These are phyloP conservation scores for Dendroctonus ponderosae DNA, from an alignment of 1,140 invertebrate species.

Conservation along the genomic window DNA sequence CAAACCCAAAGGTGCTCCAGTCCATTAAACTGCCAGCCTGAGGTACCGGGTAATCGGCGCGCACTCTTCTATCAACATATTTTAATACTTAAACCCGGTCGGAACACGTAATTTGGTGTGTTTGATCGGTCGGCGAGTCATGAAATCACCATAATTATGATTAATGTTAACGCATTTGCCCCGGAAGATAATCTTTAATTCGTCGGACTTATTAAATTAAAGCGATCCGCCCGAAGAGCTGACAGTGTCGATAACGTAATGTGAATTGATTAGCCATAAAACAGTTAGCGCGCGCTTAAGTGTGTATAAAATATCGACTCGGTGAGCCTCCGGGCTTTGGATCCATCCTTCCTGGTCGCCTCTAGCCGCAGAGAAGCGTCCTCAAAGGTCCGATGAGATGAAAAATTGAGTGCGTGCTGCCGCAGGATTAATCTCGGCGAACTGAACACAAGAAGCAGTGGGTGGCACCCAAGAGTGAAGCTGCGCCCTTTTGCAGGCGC, in stretches of 20 bases:
- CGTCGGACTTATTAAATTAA: constrained; percentile 34
- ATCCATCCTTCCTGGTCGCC: no score
- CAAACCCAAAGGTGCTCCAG: background rate
- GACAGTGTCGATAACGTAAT: constrained; percentile 27
- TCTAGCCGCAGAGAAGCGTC: no score
- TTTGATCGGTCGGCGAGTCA: constrained; percentile 26
- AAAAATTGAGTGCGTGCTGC: constrained; percentile 10
- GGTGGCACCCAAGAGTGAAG: constrained; percentile 29
- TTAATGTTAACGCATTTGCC: constrained; percentile 31
- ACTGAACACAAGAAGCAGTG: constrained; percentile 23
- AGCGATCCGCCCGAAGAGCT: constrained; percentile 12
- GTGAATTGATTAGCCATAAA: constrained; percentile 24
- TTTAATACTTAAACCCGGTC: constrained; percentile 28
- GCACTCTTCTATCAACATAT: constrained; percentile 29
- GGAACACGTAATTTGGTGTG: constrained; percentile 27
- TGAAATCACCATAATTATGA: constrained; percentile 34
- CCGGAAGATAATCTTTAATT: constrained; percentile 29
- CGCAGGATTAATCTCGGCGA: constrained; percentile 21
- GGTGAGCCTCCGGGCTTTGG: no score
- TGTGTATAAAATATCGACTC: constrained; percentile 10
- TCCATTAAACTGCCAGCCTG: constrained; percentile 28
- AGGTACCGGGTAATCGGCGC: constrained; percentile 16
- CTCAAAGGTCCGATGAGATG: no score
- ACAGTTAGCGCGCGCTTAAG: constrained; percentile 13
- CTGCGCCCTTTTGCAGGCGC: constrained; percentile 28